These are phyloP conservation scores for Corythucha ciliata DNA, from an alignment of 2,888 invertebrate genomes.

Conservation along the genomic window DNA sequence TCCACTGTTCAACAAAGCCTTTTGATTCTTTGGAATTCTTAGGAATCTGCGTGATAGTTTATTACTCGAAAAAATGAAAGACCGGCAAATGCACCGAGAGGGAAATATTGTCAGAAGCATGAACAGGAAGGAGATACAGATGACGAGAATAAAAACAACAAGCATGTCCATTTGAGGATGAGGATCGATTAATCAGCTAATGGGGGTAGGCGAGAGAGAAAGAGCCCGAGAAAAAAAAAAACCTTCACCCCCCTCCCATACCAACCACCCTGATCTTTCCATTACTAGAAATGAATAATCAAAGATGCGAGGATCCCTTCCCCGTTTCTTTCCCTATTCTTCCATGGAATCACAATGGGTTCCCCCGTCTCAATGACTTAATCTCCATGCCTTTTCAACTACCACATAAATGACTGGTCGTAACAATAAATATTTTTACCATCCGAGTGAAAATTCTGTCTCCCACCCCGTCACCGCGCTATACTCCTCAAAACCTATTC, in stretches of 20 bases:
- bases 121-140: not conserved
- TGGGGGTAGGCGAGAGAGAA: conserved; percentile 21
- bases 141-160: conserved; percentile 24
- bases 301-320: conserved; percentile 25
- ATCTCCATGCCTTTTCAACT: not conserved
- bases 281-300: conserved; percentile 34
- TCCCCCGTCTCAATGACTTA: conserved; percentile 1
- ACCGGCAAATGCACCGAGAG: conserved; percentile 17
- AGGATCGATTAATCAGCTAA: conserved; percentile 24
- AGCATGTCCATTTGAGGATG: conserved; percentile 24
- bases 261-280: conserved; percentile 29
- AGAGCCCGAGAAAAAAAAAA: too few species aligned
- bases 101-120: too few species aligned
- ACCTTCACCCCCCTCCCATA: too few species aligned
- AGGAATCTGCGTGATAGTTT: too few species aligned
- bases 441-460: conserved; percentile 11
- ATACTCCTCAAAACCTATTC: conserved; percentile 19
- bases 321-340: not conserved
- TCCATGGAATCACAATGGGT: not conserved
- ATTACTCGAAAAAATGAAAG: conserved; percentile 13
- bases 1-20: conserved; percentile 12
- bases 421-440: not conserved
- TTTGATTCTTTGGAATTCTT: too few species aligned
- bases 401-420: not conserved
- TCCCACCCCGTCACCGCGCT: conserved; percentile 23